Evolutionary conservation across 2,888 invertebrate genomes (phyloP).

Genomic region (Caenorhabditis becei): DNA sequence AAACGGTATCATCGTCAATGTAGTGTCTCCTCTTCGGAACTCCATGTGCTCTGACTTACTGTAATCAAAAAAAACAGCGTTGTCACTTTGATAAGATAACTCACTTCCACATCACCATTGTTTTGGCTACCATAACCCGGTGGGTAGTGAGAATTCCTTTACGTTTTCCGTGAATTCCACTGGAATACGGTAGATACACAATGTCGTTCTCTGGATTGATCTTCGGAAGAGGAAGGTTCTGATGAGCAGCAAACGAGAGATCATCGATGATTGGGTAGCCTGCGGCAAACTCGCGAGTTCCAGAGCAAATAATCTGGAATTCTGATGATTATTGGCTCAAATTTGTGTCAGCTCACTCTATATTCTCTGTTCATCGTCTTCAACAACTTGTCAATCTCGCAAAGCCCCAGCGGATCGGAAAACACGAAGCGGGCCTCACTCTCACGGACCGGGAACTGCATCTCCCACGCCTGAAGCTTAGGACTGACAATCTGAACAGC

Average conservation of each 20-base stretch:
- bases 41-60: constrained; percentile 43
- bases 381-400: constrained; percentile 57
- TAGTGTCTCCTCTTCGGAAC: constrained; percentile 38
- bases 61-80: constrained; percentile 11
- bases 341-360: constrained; percentile 36
- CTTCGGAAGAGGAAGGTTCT: constrained; percentile 39
- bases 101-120: constrained; percentile 57
- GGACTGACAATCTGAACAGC: constrained; percentile 53
- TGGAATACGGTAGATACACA: constrained; percentile 62
- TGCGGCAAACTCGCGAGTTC: constrained; percentile 37
- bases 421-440: constrained; percentile 60
- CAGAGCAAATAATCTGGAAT: constrained; percentile 55
- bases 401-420: constrained; percentile 54
- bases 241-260: constrained; percentile 35
- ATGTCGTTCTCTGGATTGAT: constrained; percentile 64
- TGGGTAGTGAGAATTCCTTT: constrained; percentile 62
- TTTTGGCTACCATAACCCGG: constrained; percentile 54
- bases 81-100: constrained; percentile 15
- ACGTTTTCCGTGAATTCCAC: constrained; percentile 64
- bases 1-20: constrained; percentile 61
- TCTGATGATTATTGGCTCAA: not conserved
- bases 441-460: constrained; percentile 55
- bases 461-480: constrained; percentile 59
- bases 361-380: constrained; percentile 52
- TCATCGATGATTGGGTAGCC: constrained; percentile 57